Evolutionary conservation across 2,888 invertebrate genomes (phyloP), one percentile per base, ranked within the genome.

Genomic region (Dorcus parallelipipedus): DNA sequence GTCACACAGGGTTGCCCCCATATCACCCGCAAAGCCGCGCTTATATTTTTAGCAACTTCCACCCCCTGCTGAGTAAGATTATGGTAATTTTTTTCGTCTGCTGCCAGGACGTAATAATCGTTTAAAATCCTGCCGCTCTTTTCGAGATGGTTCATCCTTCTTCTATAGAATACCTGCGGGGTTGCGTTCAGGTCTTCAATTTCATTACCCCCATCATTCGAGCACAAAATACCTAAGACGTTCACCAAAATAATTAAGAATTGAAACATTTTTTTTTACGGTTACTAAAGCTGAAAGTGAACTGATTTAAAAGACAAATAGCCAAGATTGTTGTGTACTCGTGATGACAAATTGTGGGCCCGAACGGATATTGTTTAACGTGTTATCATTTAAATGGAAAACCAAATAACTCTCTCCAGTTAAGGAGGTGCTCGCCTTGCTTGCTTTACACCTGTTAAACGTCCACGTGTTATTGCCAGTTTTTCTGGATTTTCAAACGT

Each of bases 341-440:
- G 26, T 38, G 59, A 66, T 74, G 73, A 75, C 74, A 70, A 73
- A 73, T 65, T 57, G 45, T 72, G 73, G 74, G 74, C 59, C 67
- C 63, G 73, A 63, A 66, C 73, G 75, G 75, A 75, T 71, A 73
- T 75, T 73, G 72, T 73, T 69, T 65, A 74, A 73, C 62, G 62
- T 51, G 38, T 51, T 40, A 38, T 38, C 51, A 38, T 51, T 51
- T 51, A 51, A 51, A 51, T 51, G 51, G 51, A 40, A 51, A 51
- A 38, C 8, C 38, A 51, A 51, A 51, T 10, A 51, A 23, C 40
- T 33, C 26, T 33, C 26, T 33, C 26, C 26, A 33, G 7, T 33
- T 9, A 17, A 17, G 45, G 20, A 10, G 45, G 23, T n/a, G 9
- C 42, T 14, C 7, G 42, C 6, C 14, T 33, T 33, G 26, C 26